Base-by-base conservation (phyloP, 2,888 invertebrate species). In the Melikaiella ostensackeni region DNA sequence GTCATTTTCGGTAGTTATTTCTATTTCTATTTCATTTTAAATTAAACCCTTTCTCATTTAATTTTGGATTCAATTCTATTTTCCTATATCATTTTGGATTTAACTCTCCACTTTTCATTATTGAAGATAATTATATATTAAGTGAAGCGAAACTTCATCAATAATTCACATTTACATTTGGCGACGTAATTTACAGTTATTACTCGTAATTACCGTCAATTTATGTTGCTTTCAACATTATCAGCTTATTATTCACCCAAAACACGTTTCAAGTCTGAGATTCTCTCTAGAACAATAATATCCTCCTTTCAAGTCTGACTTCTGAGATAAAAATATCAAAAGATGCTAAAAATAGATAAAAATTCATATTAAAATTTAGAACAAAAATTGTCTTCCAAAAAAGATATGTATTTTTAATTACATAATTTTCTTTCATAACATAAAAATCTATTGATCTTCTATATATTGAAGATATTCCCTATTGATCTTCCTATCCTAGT, bases 241-340 rank as follows among this genome's bases (percentile, higher is more conserved):
- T 66, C 46, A 66, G 27, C 46, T 27, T 16, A 46, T 66, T 66
- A 42, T 27, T 42, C 46, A 42, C 42, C 19, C 42, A 27, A 24
- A 55, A 13, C 55, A 55, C 55, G 46, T 46, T 66, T 46, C 66
- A 38, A 27, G 24, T 66, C 42, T 46, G 27, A 66, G 66, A 66
- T 42, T 66, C 16, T 66, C 16, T 21, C 55, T n/a, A 9, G 19
- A 19, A 55, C 21, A 55, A 55, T 55, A 55, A 55, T 19, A n/a
- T 55, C 9, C n/a, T 2, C 21, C 21, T 55, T 55, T 2, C 8
- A n/a, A 55, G 21, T 21, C 8, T n/a, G n/a, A 55, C 7, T 55
- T 55, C 55, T 9, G 42, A 16, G 42, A 42, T 5, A 16, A 16
- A 42, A 42, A 42, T 42, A 42, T 1, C 42, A 42, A 16, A 42